phyloP scores from a whole-genome alignment of 2,888 invertebrate genomes.

The Perdita meconis region DNA sequence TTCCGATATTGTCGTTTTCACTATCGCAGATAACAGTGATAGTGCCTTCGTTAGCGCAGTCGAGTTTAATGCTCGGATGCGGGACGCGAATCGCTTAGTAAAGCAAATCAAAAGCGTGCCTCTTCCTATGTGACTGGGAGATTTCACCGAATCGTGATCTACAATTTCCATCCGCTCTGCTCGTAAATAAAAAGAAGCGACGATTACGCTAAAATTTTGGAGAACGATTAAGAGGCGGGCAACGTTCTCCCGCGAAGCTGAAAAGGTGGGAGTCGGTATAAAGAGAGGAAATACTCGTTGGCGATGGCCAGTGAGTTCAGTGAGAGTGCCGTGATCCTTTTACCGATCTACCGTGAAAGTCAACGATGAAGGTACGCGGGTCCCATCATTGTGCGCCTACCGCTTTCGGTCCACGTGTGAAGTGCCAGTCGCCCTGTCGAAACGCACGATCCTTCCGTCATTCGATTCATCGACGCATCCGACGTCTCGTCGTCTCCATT shows the following conservation, averaged over 20 bases:
- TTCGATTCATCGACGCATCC: too few species aligned
- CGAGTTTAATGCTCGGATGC: not conserved
- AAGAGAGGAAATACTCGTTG: conserved; percentile 80
- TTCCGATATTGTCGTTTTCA: not conserved
- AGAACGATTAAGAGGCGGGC: conserved; percentile 1
- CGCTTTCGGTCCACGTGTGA: conserved; percentile 26
- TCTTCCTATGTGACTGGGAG: not conserved
- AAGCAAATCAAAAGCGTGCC: not conserved
- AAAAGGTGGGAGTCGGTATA: conserved; percentile 82
- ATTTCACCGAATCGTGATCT: not conserved
- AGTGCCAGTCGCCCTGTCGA: conserved; percentile 40
- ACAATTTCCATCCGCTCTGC: not conserved
- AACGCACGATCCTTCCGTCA: not conserved
- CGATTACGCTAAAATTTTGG: conserved; percentile 26
- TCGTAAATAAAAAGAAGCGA: too few species aligned
- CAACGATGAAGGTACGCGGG: conserved; percentile 81
- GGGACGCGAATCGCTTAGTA: not conserved
- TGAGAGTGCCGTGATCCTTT: conserved; percentile 83
- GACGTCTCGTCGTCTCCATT: not conserved
- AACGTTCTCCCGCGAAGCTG: conserved; percentile 50
- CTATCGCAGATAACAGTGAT: not conserved
- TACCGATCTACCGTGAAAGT: conserved; percentile 79
- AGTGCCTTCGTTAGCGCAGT: not conserved
- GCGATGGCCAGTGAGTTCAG: conserved; percentile 82
- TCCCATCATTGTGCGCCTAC: conserved; percentile 28